Evolutionary conservation across 2,797 vertebrate genomes (phyloP).

Genomic region (Cichlasoma orientale): DNA sequence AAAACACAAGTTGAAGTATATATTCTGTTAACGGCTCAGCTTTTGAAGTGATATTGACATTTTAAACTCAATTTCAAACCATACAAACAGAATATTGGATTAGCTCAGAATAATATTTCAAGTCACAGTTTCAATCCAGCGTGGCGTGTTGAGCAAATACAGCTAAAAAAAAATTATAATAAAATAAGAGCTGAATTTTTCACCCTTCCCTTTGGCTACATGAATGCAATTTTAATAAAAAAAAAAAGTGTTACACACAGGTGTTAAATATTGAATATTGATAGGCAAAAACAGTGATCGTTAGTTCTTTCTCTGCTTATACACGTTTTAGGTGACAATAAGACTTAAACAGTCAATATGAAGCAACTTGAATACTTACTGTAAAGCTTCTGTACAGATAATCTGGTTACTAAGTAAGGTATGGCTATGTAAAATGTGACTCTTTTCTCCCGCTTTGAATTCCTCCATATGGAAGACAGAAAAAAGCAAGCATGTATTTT

Average conservation of each 20-base stretch:
- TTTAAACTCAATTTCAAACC: conserved; percentile 76
- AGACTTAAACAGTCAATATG: neutral
- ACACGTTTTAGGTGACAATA: neutral
- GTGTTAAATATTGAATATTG: conserved; percentile 42
- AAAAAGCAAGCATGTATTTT: conserved; percentile 34
- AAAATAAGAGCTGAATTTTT: conserved; percentile 49
- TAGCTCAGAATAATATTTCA: conserved; percentile 71
- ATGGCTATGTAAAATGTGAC: conserved; percentile 11
- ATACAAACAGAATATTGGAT: conserved; percentile 76
- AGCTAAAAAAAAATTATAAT: conserved; percentile 45
- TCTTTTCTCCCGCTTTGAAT: conserved; percentile 18
- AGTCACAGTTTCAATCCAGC: conserved; percentile 63
- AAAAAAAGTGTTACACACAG: conserved; percentile 32
- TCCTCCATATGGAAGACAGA: conserved; percentile 5
- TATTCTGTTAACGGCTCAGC: conserved; percentile 53
- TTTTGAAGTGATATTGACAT: conserved; percentile 76
- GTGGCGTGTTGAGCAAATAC: conserved; percentile 53
- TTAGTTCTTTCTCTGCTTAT: neutral
- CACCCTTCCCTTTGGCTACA: conserved; percentile 50
- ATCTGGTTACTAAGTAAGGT: neutral
- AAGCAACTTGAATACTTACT: conserved; percentile 20
- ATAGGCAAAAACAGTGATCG: neutral
- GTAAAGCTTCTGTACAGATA: conserved; percentile 10
- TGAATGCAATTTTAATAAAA: conserved; percentile 46
- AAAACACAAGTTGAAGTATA: conserved; percentile 41